Conservation (phyloP, 2,113 vertebrate genomes). For the Boulengeromyrus knoepffleri region DNA sequence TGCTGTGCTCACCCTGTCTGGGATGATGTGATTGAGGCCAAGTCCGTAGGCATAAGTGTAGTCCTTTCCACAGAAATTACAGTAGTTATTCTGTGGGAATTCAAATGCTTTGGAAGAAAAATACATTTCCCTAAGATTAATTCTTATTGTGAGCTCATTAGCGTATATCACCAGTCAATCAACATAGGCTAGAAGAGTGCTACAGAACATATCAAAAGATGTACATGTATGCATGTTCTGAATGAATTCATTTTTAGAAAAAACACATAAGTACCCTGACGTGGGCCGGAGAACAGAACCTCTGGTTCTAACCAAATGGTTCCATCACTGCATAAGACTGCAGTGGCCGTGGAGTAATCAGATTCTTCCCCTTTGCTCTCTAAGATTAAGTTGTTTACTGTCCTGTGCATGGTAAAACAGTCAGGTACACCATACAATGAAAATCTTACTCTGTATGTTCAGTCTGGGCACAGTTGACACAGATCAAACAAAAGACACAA, state of each 20-base stretch:
- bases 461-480: not conserved
- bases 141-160: not conserved
- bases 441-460: not conserved
- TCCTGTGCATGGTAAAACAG: not conserved
- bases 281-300: constrained; percentile 86
- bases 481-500: not conserved
- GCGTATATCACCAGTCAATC: not conserved
- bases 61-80: constrained; percentile 70
- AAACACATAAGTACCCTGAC: constrained; percentile 66
- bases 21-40: constrained; percentile 92
- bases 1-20: constrained; percentile 80
- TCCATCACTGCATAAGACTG: constrained; percentile 73
- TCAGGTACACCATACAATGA: not conserved
- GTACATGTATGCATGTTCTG: not conserved
- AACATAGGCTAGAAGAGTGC: not conserved
- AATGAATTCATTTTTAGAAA: not conserved
- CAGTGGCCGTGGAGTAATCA: constrained; percentile 85
- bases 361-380: constrained; percentile 74
- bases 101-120: constrained; percentile 76
- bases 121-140: not conserved
- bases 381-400: not conserved
- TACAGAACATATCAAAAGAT: not conserved
- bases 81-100: constrained; percentile 94
- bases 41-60: constrained; percentile 83
- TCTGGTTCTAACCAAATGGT: constrained; percentile 93